Evolutionary conservation across 2,113 vertebrate genomes (phyloP).

Genomic region (Seriola quinqueradiata): DNA sequence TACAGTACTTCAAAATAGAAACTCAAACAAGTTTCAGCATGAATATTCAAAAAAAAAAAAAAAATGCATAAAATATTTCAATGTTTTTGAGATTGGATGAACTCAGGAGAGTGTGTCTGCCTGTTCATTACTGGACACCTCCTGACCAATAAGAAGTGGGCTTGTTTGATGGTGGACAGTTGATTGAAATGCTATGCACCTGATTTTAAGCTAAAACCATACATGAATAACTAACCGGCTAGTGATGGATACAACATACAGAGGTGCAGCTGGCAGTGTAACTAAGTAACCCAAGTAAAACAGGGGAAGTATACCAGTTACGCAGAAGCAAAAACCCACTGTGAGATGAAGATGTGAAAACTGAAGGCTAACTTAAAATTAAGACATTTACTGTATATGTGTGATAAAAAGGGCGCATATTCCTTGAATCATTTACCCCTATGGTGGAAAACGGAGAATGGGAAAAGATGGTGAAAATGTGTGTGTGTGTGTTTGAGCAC

Average conservation of each 20-base stretch:
- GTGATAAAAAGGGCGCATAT: conserved; percentile 33
- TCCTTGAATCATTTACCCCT: conserved; percentile 44
- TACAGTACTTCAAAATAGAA: conserved; percentile 85
- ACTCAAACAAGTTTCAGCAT: conserved; percentile 77
- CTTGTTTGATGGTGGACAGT: conserved; percentile 41
- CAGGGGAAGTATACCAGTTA: conserved; percentile 55
- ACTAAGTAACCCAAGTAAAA: conserved; percentile 61
- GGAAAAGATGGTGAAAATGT: conserved; percentile 32
- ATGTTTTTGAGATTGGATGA: conserved; percentile 56
- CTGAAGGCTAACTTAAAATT: conserved; percentile 57
- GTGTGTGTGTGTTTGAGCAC: conserved; percentile 22
- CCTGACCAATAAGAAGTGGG: conserved; percentile 33
- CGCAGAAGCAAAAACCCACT: conserved; percentile 57
- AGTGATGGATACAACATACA: conserved; percentile 52
- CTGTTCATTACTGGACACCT: conserved; percentile 48
- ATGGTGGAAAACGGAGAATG: conserved; percentile 50
- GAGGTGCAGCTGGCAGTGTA: conserved; percentile 56
- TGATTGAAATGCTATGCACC: conserved; percentile 73
- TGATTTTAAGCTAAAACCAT: conserved; percentile 70
- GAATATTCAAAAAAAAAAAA: conserved; percentile 67
- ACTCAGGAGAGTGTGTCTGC: conserved; percentile 46
- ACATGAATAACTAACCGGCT: conserved; percentile 55
- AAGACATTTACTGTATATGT: conserved; percentile 66
- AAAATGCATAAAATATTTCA: conserved; percentile 65
- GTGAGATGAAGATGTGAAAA: conserved; percentile 64